Evolutionary conservation across 2,113 vertebrate species (phyloP).

Genomic region (Felis catus): DNA sequence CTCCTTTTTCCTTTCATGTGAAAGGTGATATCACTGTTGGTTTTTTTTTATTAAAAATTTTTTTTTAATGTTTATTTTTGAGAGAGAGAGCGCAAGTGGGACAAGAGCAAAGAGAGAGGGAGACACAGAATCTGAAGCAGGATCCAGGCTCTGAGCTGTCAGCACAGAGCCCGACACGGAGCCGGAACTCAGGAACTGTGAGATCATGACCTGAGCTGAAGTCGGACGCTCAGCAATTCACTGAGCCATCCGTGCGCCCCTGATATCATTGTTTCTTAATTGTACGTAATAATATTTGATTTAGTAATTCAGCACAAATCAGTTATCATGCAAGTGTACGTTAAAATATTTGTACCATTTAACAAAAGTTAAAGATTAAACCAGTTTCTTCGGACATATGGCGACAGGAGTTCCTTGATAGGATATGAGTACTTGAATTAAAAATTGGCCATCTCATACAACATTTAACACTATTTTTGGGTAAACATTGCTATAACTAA

Average conservation of each 20-base stretch:
- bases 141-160: too few species aligned
- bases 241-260: too few species aligned
- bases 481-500: neutral
- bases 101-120: too few species aligned
- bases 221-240: too few species aligned
- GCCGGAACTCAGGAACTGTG: too few species aligned
- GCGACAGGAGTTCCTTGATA: neutral
- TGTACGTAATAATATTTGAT: neutral
- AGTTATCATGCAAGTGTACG: neutral
- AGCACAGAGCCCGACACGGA: too few species aligned
- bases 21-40: neutral
- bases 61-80: too few species aligned
- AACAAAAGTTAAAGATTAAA: neutral
- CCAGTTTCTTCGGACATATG: neutral
- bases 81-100: too few species aligned
- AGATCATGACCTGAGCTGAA: too few species aligned
- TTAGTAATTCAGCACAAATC: neutral
- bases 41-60: neutral
- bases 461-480: constrained; percentile 16
- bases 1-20: neutral
- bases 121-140: too few species aligned
- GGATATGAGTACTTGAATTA: constrained; percentile 9
- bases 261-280: neutral
- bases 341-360: constrained; percentile 28
- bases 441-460: neutral